Base-by-base conservation (phyloP, 2,888 invertebrate genomes). In the Perdita meconis region DNA sequence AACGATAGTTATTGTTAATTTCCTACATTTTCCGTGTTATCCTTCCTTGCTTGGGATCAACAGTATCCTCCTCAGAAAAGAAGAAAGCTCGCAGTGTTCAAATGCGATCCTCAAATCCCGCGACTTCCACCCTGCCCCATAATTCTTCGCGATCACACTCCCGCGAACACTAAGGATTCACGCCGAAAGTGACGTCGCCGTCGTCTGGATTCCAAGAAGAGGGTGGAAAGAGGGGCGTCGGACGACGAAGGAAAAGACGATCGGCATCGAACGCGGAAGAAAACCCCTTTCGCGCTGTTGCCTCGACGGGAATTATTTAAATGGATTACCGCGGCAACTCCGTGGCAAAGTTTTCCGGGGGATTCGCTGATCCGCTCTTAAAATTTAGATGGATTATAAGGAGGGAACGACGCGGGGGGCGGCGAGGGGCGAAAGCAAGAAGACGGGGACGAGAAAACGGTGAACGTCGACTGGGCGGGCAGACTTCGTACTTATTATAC, bases 371-470 rank as follows among this genome's bases (percentile, higher is more conserved):
- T 90, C 88, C 85, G 86, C 87, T 88, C 89, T 90, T 91, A 89
- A 91, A 91, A 91, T 91, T 91, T 90, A 90, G 90, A 91, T 91
- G 91, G 90, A 91, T 91, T 89, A 90, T 90, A 87, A 89, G 86
- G 86, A 83, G 87, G 44, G 44, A n/a, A 44, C 38, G 55, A 24
- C n/a, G 50, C 34, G 72, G 50, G 47, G 73, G 47, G 69, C 68
- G 70, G 68, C 68, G 66, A 42, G 53, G 8, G 38, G 68, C 38
- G 53, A 55, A 47, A 50, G 73, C 74, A 78, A 82, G 81, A 78
- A 67, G 73, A 82, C 81, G 81, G 65, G 78, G 78, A 66, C 78
- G 83, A 67, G 80, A 69, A 70, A 75, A 74, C 67, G 80, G 71
- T 72, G 68, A 42, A 59, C 68, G 65, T 47, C 57, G 59, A 56